Base-by-base conservation (phyloP, 1,140 invertebrate genomes). In the Drosophila ogumai region DNA sequence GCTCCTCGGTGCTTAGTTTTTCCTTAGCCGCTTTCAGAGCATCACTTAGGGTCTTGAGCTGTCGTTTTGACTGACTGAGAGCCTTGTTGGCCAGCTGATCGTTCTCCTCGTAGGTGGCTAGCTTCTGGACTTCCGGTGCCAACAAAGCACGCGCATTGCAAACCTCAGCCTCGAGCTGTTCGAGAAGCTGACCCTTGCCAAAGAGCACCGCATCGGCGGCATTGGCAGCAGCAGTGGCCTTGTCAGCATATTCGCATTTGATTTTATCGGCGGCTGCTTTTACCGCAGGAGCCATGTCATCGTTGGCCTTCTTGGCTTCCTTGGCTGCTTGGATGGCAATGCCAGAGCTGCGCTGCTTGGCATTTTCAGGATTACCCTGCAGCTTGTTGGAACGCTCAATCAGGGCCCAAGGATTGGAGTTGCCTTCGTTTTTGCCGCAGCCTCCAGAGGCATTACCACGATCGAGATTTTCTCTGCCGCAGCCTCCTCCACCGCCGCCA, bases 141-240 rank as follows among this genome's bases (percentile, higher is more conserved):
- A 85, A 54, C 10, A 90, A 61, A 2, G 59, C 8, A 34, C 79
- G 67, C 0, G 67, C 86, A 50, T 85, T 86, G 0, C 71, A 75
- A 5, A 90, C 78, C 64, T 90, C 86, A 22, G 80, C 63, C 28
- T 90, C 86, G 32, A 90, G 56, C 25, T 90, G 85, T 34, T 85
- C 60, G 6, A 90, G 52, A 4, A 85, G 40, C 15, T 90, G 85
- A 1, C 28, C 17, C 40, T 90, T 90, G 1, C 63, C 50, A 0
- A 40, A 17, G 8, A 90, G 55, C 36, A 79, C 85, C 0, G 85
- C 85, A 13, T 81, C 81, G 2, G 85, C 85, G 4, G 85, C 85
- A 8, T 72, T 85, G 28, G 85, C 81, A 0, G 85, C 85, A 0
- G 64, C 36, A 0, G 56, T 46, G 7, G 85, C 85, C 22, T 85